These are phyloP conservation scores for Leptogaster cylindrica DNA, from an alignment of 2,888 invertebrate genomes.

Conservation along the genomic window DNA sequence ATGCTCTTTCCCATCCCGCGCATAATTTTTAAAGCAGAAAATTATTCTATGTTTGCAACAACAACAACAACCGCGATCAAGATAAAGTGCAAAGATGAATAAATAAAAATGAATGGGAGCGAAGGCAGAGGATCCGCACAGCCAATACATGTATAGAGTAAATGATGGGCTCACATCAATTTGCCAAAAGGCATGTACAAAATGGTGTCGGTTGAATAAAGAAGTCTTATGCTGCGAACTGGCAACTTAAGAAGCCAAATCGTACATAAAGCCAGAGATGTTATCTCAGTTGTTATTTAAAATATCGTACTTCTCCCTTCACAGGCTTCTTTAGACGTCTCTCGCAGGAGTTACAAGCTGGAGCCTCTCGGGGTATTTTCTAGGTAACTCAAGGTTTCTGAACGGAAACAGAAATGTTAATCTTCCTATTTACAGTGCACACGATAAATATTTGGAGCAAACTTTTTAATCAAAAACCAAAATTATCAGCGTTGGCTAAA, in stretches of 20 bases:
- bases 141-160: constrained; percentile 29
- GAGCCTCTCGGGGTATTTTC: too few relatives aligned
- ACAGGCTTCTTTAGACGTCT: not conserved
- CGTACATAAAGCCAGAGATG: constrained; percentile 19
- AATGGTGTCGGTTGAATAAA: constrained; percentile 44
- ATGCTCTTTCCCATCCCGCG: not conserved
- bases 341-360: too few relatives aligned
- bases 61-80: constrained; percentile 27
- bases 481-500: too few relatives aligned
- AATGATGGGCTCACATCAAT: constrained; percentile 43
- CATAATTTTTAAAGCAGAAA: constrained; percentile 19
- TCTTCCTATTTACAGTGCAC: too few relatives aligned
- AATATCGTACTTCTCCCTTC: constrained; percentile 17
- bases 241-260: constrained; percentile 46
- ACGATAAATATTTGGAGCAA: too few relatives aligned
- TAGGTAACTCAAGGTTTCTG: too few relatives aligned
- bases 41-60: constrained; percentile 21
- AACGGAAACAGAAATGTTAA: too few relatives aligned
- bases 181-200: constrained; percentile 46
- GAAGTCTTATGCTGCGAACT: constrained; percentile 41
- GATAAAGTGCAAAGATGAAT: constrained; percentile 41
- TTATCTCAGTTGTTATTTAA: constrained; percentile 31
- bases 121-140: constrained; percentile 23
- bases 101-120: constrained; percentile 35
- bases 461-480: too few relatives aligned